Evolutionary conservation across 53 echinoderm and acorn worm genomes (phyloP).

Genomic region (Apostichopus leukothele): DNA sequence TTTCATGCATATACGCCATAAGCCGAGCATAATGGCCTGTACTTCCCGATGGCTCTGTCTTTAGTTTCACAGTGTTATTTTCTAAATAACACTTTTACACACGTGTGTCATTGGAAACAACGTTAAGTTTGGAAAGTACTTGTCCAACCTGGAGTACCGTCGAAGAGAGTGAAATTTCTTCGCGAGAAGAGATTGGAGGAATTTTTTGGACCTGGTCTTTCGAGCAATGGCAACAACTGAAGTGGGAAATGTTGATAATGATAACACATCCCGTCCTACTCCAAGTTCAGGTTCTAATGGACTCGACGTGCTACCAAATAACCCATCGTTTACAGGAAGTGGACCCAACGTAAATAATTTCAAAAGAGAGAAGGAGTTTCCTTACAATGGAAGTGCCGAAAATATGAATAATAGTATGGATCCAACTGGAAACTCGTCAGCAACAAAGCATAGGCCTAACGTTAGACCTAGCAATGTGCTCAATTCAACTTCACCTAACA

Average conservation of each 20-base stretch:
- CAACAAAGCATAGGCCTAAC: conserved; percentile 47
- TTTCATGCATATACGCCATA: conserved; percentile 49
- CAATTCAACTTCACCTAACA: conserved; percentile 43
- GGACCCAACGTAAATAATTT: conserved; percentile 42
- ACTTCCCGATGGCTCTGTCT: conserved; percentile 95
- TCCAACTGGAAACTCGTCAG: conserved; percentile 47
- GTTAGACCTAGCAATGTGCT: conserved; percentile 18
- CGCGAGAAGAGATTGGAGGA: conserved; percentile 36
- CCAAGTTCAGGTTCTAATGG: conserved; percentile 42
- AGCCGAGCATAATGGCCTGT: conserved; percentile 60
- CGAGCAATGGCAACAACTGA: conserved; percentile 51
- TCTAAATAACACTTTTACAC: conserved; percentile 97
- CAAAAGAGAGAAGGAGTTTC: conserved; percentile 46
- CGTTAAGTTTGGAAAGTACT: conserved; percentile 55
- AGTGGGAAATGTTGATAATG: conserved; percentile 52
- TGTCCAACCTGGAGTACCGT: conserved; percentile 42
- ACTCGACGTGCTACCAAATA: conserved; percentile 48
- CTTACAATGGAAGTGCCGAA: conserved; percentile 47
- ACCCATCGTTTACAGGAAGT: conserved; percentile 38
- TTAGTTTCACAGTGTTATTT: conserved; percentile 98
- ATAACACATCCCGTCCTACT: conserved; percentile 50
- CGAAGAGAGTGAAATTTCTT: conserved; percentile 14
- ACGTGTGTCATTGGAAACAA: conserved; percentile 97
- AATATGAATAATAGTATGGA: conserved; percentile 51
- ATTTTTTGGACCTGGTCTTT: conserved; percentile 36